Conservation (phyloP, 2,113 vertebrate species). For the Cephalopholis sonnerati region DNA sequence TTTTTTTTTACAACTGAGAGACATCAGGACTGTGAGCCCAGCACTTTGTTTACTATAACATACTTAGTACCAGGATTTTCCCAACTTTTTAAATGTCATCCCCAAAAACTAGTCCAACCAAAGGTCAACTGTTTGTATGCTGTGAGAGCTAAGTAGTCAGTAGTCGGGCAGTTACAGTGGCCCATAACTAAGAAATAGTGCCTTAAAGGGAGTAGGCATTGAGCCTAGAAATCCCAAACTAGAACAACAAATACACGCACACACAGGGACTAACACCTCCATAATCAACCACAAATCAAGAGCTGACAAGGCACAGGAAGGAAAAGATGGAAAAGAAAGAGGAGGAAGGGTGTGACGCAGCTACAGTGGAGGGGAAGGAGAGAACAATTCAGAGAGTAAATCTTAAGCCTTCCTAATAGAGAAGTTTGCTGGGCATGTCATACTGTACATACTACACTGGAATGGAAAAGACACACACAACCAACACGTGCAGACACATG, state of each 20-base stretch:
- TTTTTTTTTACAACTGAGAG: too few relatives aligned
- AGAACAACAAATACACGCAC: neutral
- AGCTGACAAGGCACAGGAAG: slow-evolving; percentile 57
- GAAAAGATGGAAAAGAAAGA: slow-evolving; percentile 55
- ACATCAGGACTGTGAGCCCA: too few relatives aligned
- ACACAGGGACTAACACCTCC: neutral
- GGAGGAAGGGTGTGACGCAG: slow-evolving; percentile 43
- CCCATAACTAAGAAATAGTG: neutral
- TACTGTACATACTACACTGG: slow-evolving; percentile 4
- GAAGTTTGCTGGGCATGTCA: neutral
- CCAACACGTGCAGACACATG: too few relatives aligned
- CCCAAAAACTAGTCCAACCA: neutral
- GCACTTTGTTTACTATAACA: too few relatives aligned
- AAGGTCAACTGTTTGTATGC: neutral
- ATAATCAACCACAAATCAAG: neutral
- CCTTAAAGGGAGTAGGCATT: too few relatives aligned
- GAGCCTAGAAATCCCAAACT: neutral
- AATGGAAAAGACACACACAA: slow-evolving; percentile 8
- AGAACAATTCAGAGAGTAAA: neutral
- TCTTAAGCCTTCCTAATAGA: neutral
- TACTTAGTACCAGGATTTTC: too few relatives aligned
- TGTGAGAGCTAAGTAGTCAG: neutral
- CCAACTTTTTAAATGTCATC: too few relatives aligned
- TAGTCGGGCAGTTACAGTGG: neutral
- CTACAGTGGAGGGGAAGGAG: neutral